phyloP scores from a whole-genome alignment of 2,797 vertebrate genomes.

The Tenualosa ilisha region DNA sequence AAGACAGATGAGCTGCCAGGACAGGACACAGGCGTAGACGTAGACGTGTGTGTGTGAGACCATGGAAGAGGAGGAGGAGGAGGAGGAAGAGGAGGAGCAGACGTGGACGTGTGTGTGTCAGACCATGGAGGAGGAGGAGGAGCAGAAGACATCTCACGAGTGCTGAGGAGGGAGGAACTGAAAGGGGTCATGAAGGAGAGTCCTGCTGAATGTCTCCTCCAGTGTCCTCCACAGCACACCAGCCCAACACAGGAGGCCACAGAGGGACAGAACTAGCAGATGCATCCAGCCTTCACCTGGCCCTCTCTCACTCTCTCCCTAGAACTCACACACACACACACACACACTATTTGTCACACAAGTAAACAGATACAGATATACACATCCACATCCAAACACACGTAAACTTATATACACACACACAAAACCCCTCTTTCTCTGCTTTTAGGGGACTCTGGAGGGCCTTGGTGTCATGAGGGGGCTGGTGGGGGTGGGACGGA shows the following conservation, averaged over 20 bases:
- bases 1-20: conserved; percentile 25
- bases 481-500: conserved; percentile 40
- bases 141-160: conserved; percentile 64
- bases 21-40: conserved; percentile 11
- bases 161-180: conserved; percentile 34
- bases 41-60: neutral
- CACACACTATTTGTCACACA: neutral
- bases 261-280: conserved; percentile 25
- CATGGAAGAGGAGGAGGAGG: neutral
- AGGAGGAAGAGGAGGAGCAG: conserved; percentile 29
- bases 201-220: neutral
- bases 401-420: neutral
- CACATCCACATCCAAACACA: neutral
- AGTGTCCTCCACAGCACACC: neutral
- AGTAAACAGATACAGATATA: neutral
- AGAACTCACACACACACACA: neutral
- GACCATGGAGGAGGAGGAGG: conserved; percentile 29
- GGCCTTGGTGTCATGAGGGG: conserved; percentile 39
- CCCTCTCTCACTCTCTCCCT: conserved; percentile 9
- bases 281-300: conserved; percentile 57
- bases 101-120: neutral
- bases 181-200: neutral
- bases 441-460: conserved; percentile 67
- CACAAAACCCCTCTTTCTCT: neutral
- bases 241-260: no score